These are phyloP conservation scores for Mirounga angustirostris DNA, from an alignment of 2,113 vertebrate genomes.

Conservation along the genomic window DNA sequence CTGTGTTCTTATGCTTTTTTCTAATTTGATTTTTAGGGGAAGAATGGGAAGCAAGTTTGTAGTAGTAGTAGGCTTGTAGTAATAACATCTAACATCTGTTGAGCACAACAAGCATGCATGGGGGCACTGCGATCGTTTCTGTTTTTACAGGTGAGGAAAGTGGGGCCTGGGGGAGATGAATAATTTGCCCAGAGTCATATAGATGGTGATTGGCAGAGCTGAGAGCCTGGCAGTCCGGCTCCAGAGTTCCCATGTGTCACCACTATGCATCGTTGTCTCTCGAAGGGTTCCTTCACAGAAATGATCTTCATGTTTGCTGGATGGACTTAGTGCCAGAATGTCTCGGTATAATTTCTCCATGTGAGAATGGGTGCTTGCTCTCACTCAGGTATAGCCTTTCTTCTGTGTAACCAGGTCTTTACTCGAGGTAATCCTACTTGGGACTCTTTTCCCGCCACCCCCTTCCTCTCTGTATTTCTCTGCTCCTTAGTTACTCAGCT, in stretches of 20 bases:
- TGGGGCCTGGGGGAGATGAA: rapidly evolving
- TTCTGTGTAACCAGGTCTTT: background rate
- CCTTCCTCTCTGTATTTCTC: background rate
- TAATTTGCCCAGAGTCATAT: background rate
- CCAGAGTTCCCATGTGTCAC: background rate
- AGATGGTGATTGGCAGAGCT: background rate
- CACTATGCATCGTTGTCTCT: background rate
- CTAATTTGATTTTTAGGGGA: background rate
- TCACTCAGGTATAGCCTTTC: background rate
- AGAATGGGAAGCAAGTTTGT: background rate
- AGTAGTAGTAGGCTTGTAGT: background rate
- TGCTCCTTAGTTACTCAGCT: background rate
- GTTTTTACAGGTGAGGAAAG: background rate
- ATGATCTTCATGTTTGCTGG: background rate
- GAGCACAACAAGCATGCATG: background rate
- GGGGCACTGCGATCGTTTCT: background rate
- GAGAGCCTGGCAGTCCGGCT: background rate
- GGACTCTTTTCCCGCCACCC: background rate
- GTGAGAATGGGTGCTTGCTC: background rate
- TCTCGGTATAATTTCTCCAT: background rate
- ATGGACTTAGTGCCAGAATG: background rate
- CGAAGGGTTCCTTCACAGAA: background rate
- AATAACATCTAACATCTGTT: background rate
- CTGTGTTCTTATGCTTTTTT: background rate
- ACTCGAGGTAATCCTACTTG: background rate